Evolutionary conservation across 1,140 invertebrate species (phyloP).

Genomic region (Drosophila sproati): DNA sequence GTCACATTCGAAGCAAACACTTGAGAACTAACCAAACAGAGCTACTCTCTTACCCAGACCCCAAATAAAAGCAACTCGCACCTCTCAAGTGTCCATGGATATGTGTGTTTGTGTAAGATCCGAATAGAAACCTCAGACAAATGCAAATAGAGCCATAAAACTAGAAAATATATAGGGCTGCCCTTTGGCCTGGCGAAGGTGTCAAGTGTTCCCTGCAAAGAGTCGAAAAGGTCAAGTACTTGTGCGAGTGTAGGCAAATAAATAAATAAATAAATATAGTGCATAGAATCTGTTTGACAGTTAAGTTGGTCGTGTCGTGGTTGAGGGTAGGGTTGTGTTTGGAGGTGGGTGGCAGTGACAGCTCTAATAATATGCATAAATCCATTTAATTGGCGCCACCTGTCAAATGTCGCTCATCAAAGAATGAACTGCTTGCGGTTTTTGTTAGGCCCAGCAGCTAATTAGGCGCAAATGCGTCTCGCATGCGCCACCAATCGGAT

Average conservation of each 20-base stretch:
- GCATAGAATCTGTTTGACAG: constrained; percentile 1
- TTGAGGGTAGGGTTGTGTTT: constrained; percentile 7
- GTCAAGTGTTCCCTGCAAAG: constrained; percentile 58
- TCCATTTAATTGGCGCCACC: constrained; percentile 61
- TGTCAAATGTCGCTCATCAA: constrained; percentile 43
- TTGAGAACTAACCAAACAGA: constrained; percentile 28
- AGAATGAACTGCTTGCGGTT: constrained; percentile 59
- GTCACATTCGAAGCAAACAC: constrained; percentile 12
- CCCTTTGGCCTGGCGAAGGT: constrained; percentile 45
- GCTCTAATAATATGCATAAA: constrained; percentile 57
- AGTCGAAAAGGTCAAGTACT: constrained; percentile 51
- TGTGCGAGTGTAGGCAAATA: constrained; percentile 11
- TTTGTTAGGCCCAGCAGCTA: constrained; percentile 44
- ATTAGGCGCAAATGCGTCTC: constrained; percentile 55
- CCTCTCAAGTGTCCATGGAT: constrained; percentile 33
- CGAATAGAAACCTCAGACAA: constrained; percentile 33
- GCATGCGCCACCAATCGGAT: constrained; percentile 56
- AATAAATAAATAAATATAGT: constrained; percentile 45
- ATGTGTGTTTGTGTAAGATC: constrained; percentile 56
- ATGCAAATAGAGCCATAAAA: constrained; percentile 68
- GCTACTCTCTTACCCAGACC: not conserved
- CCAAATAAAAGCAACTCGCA: constrained; percentile 29
- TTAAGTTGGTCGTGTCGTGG: not conserved
- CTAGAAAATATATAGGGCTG: constrained; percentile 42
- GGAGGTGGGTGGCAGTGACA: not conserved